Evolutionary conservation across 2,113 vertebrate genomes (phyloP).

Genomic region (Eleginops maclovinus): DNA sequence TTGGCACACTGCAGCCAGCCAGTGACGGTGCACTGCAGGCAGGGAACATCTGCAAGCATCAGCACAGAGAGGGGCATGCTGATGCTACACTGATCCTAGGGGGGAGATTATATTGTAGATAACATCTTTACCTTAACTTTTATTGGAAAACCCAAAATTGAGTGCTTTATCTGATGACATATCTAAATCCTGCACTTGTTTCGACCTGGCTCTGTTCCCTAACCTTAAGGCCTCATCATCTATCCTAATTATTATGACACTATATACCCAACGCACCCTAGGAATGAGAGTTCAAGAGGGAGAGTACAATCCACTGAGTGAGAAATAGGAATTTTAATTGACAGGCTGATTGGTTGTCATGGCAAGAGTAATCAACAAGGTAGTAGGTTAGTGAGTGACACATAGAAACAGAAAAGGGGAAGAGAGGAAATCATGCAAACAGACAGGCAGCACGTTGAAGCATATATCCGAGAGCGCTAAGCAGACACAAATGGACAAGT

Average conservation of each 20-base stretch:
- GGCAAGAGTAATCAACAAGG: conserved; percentile 69
- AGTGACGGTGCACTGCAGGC: conserved; percentile 70
- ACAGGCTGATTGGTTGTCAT: conserved; percentile 87
- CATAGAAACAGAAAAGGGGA: not conserved
- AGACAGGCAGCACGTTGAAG: conserved; percentile 41
- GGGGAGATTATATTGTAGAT: not conserved
- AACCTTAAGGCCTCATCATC: not conserved
- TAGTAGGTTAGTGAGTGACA: conserved; percentile 75
- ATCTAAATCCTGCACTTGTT: not conserved
- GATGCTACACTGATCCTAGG: not conserved
- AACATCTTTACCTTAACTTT: not conserved
- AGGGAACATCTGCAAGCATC: conserved; percentile 53
- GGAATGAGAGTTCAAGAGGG: conserved; percentile 58
- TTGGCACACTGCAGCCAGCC: conserved; percentile 45
- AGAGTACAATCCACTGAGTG: conserved; percentile 85
- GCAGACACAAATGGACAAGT: conserved; percentile 19
- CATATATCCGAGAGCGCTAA: conserved; percentile 12
- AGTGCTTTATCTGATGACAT: not conserved
- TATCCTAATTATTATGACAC: not conserved
- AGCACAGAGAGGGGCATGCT: conserved; percentile 29
- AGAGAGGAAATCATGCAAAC: conserved; percentile 58
- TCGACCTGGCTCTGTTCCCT: not conserved
- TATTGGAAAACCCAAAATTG: not conserved
- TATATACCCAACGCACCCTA: conserved; percentile 43
- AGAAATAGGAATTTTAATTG: conserved; percentile 60